Base-by-base conservation (phyloP, 2,797 vertebrate genomes). In the Falco berigora region DNA sequence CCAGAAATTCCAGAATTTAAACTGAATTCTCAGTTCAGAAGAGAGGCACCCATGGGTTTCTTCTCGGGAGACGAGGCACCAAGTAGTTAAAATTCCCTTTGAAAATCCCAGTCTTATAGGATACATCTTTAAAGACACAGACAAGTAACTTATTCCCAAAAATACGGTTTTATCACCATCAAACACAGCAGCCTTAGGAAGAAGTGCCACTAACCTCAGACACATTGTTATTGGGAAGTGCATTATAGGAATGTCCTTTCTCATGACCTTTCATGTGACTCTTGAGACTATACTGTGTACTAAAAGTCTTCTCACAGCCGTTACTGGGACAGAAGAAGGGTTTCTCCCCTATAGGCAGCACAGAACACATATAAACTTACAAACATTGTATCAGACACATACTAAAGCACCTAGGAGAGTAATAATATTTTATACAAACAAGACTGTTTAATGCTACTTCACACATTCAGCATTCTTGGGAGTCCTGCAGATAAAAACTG, bases 241-340 rank as follows among this genome's bases (percentile, higher is more conserved):
- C 97, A 46, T 93, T 98, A 95, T 98, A 99, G 21, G 98, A 78
- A 73, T 98, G 98, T 94, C 98, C 98, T 97, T 99, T 99, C 96
- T 99, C 99, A 1, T 99, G 99, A 96, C 99, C 99, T 82, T 99
- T 98, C 97, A 99, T 98, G 97, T 99, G 99, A 97, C 99, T 99
- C 98, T 99, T 99, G 89, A 99, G 98, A 96, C 99, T 99, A 96
- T 99, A 99, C 40, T 99, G 99, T 86, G 99, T 99, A 98, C 99
- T 99, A 55, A 99, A 99, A 11, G 99, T 99, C 98, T 99, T 99
- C 98, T 99, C 99, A 97, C 99, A 99, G 95, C 99, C 99, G 5
- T 99, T 98, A 85, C 98, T 99, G 84, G 99, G 98, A 96, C 99
- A 99, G 98, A 99, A 99, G 97, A 99, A 99, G 69, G 99, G 99